Evolutionary conservation across 2,113 vertebrate genomes (phyloP).

Genomic region (Pelmatolapia mariae): DNA sequence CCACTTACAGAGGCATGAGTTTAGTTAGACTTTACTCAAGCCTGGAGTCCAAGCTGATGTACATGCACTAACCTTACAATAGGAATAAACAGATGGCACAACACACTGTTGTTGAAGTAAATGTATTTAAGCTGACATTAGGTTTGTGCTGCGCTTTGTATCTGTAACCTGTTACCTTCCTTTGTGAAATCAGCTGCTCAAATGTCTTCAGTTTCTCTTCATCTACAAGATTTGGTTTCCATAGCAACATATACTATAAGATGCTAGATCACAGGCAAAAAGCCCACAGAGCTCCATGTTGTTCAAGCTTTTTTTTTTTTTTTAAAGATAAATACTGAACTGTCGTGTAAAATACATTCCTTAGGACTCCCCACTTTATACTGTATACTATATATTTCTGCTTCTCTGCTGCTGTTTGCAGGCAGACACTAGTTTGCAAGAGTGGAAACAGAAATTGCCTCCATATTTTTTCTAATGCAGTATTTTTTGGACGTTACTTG

Average conservation of each 20-base stretch:
- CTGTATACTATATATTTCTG: background rate
- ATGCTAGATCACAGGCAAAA: background rate
- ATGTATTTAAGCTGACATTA: background rate
- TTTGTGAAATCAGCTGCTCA: background rate
- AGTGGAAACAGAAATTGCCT: background rate
- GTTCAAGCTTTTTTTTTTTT: background rate
- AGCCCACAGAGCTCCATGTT: background rate
- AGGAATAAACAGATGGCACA: background rate
- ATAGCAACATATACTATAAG: background rate
- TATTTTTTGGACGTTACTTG: background rate
- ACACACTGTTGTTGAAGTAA: background rate
- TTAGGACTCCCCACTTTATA: background rate
- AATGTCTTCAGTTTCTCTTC: background rate
- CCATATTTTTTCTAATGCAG: background rate
- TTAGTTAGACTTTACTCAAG: background rate
- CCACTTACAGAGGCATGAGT: fast-evolving
- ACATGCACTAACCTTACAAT: background rate
- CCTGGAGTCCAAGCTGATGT: background rate
- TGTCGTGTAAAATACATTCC: background rate
- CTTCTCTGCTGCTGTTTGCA: background rate
- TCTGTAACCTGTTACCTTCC: background rate
- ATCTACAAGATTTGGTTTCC: background rate
- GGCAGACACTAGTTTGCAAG: background rate
- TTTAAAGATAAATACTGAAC: background rate
- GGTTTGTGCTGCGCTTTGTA: background rate